Base-by-base conservation (phyloP, 2,797 vertebrate species). In the Dermochelys coriacea region DNA sequence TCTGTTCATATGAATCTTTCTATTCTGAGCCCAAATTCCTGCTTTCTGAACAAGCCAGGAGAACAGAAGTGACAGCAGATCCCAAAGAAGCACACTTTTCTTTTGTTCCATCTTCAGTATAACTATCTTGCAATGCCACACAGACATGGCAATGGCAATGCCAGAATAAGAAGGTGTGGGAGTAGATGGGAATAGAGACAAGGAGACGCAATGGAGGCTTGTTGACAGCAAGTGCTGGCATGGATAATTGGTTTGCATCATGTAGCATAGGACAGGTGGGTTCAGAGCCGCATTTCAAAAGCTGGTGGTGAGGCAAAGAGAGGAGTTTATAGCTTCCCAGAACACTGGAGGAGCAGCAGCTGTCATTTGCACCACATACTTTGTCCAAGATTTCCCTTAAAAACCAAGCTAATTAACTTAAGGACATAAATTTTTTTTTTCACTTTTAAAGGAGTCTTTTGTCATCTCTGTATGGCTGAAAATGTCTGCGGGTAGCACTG, bases 361-460 rank as follows among this genome's bases (percentile, higher is more conserved):
- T 95, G 34, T 68, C 74, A 80, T 4, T 61, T 4, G 50, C 45
- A 91, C 19, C 77, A 87, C 86, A 82, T 2, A 89, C 50, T 83
- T 86, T n/a, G 87, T 7, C 34, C 89, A 86, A 87, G 75, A 74
- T 16, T 85, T 77, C 55, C 50, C 41, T 94, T 92, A 87, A 84
- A 95, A 96, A 90, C 49, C 21, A 82, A 95, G 37, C 93, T 97
- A 97, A 97, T 98, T 97, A 97, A 93, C 68, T 84, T 75, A 86
- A 11, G 92, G 83, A 96, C 83, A 87, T 80, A 93, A 89, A 2
- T 0, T 3, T 4, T 84, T 3, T 4, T 84, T 74, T 54, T 93
- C 74, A 21, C 23, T 94, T 90, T 93, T 77, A 92, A 95, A 93
- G 85, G 85, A 75, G n/a, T 80, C 80, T 91, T 97, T 96, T 93